Percentiles rank a stretch among this genome's conserved stretches.
Conservation (phyloP, 1,140 invertebrate genomes). For the Meteorus sp. region DNA sequence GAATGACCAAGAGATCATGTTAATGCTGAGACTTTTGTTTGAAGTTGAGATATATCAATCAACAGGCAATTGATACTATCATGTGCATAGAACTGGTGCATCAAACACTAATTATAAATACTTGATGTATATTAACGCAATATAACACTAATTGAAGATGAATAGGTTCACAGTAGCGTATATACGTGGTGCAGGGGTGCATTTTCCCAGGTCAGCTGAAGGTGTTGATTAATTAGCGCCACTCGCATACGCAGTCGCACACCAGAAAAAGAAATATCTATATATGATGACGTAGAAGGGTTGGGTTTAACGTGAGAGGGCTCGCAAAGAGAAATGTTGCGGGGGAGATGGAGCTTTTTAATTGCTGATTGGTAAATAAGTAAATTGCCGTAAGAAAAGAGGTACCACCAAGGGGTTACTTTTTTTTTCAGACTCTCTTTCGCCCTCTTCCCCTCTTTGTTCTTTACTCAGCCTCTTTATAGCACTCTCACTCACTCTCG, state of each 20-base stretch:
- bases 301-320: not conserved
- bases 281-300: not conserved
- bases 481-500: not conserved
- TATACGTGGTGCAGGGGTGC: not conserved
- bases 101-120: conserved; percentile 60
- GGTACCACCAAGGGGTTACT: not conserved
- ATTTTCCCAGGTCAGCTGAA: conserved; percentile 39
- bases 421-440: not conserved
- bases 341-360: conserved; percentile 39
- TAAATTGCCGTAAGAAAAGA: conserved; percentile 51
- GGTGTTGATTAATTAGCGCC: conserved; percentile 60
- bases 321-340: not conserved
- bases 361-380: conserved; percentile 54
- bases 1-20: conserved; percentile 35
- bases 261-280: not conserved
- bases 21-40: too few relatives aligned
- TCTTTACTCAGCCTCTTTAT: not conserved
- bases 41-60: too few relatives aligned
- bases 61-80: conserved; percentile 42
- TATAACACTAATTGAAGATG: conserved; percentile 56
- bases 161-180: conserved; percentile 24
- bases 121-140: too few relatives aligned
- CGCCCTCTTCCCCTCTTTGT: not conserved
- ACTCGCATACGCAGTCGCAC: conserved; percentile 37
- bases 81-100: too few relatives aligned